Percentiles rank a stretch among this genome's conserved stretches.
phyloP scores from a whole-genome alignment of 2,888 invertebrate genomes.

The Leptinotarsa rubiginosa region DNA sequence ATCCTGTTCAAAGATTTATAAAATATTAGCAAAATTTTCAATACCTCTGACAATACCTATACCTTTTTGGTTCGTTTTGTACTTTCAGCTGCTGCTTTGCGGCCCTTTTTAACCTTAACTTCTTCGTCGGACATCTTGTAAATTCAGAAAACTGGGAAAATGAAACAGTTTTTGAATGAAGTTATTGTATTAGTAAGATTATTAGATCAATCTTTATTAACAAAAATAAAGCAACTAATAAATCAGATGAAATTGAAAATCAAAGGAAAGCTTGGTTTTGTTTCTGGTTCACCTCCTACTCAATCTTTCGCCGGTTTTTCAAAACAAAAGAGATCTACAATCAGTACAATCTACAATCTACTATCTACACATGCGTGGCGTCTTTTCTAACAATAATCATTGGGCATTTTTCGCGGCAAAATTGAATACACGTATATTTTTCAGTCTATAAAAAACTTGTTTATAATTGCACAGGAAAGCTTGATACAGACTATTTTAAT shows the following conservation, averaged over 20 bases:
- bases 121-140: constrained; percentile 45
- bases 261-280: neutral
- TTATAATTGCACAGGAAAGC: neutral
- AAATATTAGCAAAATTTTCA: neutral
- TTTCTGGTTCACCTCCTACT: neutral
- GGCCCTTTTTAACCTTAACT: constrained; percentile 44
- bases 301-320: neutral
- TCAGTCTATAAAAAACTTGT: neutral
- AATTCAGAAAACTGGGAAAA: neutral
- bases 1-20: constrained; percentile 29
- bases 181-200: neutral
- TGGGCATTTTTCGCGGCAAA: constrained; percentile 10
- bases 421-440: neutral
- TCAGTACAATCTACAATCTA: neutral
- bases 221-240: neutral
- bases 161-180: neutral
- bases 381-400: neutral
- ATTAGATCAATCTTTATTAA: neutral
- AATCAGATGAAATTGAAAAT: neutral
- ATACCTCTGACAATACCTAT: neutral
- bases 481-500: neutral
- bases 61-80: constrained; percentile 45
- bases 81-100: constrained; percentile 40
- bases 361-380: constrained; percentile 20
- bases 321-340: constrained; percentile 9